Conservation (phyloP, 2,113 vertebrate genomes). For the Pagrus major region DNA sequence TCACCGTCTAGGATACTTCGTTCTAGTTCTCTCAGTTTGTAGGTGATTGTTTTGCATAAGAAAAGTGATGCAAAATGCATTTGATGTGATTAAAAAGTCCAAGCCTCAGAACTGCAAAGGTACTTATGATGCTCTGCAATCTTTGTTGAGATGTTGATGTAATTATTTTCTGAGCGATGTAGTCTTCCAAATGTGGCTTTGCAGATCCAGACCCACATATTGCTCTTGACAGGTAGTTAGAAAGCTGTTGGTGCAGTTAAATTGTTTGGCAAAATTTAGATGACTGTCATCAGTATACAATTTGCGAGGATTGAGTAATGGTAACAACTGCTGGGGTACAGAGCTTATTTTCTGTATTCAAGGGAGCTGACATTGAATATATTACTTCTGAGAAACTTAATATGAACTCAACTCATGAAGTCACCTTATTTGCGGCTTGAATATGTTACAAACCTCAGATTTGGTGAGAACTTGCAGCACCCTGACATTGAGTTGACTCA, state of each 20-base stretch:
- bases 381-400: not conserved
- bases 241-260: constrained; percentile 21
- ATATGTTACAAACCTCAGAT: not conserved
- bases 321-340: not conserved
- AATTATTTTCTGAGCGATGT: not conserved
- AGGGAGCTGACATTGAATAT: not conserved
- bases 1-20: constrained; percentile 10
- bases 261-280: constrained; percentile 18
- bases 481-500: not conserved
- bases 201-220: constrained; percentile 18
- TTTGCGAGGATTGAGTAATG: constrained; percentile 8
- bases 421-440: not conserved
- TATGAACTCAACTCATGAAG: not conserved
- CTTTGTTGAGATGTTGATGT: constrained; percentile 15
- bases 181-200: constrained; percentile 22
- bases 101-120: constrained; percentile 4
- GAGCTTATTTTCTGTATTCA: constrained; percentile 4
- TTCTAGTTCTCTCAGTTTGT: constrained; percentile 16
- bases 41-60: constrained; percentile 9
- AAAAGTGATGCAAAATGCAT: constrained; percentile 11
- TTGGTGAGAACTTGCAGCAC: not conserved
- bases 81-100: constrained; percentile 20
- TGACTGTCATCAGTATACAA: constrained; percentile 29
- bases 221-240: constrained; percentile 24
- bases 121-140: not conserved